Evolutionary conservation across 2,888 invertebrate species (phyloP).

Genomic region (Teleogryllus oceanicus): DNA sequence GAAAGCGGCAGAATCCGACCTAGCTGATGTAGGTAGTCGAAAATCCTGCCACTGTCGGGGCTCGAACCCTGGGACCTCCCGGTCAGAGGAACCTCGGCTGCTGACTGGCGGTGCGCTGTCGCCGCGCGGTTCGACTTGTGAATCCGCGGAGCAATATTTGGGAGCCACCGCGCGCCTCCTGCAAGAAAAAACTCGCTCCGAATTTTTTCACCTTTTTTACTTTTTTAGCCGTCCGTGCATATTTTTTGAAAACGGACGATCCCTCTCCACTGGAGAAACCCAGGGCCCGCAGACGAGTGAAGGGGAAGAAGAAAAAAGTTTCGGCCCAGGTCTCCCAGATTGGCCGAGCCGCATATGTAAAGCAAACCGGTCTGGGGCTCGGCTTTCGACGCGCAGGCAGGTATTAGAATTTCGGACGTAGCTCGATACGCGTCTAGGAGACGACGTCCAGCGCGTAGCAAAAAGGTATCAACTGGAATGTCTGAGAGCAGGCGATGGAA

Average conservation of each 20-base stretch:
- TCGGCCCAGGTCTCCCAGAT: background rate
- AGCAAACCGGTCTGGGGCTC: background rate
- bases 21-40: no score
- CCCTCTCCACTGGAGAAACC: background rate
- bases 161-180: background rate
- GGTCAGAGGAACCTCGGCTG: no score
- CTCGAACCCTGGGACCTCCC: no score
- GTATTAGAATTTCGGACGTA: slow-evolving; percentile 9
- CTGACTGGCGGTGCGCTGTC: background rate
- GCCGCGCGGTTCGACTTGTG: background rate
- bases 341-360: slow-evolving; percentile 4
- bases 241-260: slow-evolving; percentile 4
- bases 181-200: background rate
- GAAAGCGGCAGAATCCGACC: no score
- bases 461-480: slow-evolving; percentile 9
- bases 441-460: background rate
- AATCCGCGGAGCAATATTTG: background rate
- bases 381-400: background rate
- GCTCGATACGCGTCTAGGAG: background rate
- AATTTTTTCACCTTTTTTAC: background rate
- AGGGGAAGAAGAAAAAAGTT: slow-evolving; percentile 2
- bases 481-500: background rate
- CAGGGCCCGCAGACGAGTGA: background rate
- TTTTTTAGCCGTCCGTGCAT: background rate
- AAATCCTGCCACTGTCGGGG: no score